Base-by-base conservation (phyloP, 1,140 invertebrate species). In the Atta texana region DNA sequence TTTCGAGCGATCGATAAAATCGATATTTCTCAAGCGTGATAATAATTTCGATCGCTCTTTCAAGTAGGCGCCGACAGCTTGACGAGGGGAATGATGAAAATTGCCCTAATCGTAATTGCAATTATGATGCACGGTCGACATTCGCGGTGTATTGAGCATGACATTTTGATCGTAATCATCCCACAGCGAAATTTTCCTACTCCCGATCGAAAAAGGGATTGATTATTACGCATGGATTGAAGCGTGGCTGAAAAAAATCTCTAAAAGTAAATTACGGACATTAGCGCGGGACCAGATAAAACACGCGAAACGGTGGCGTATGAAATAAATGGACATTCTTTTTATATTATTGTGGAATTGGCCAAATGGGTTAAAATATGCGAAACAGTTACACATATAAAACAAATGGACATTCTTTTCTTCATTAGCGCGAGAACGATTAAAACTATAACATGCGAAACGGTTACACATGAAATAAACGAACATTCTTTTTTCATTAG, bases 181-280 rank as follows among this genome's bases (percentile, higher is more conserved):
- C 61, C 53, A 77, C 80, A 34, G 82, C 81, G 64, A 90, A 90
- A 86, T 90, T 85, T 90, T 87, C 31, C n/a, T 69, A 44, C 55
- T 63, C 69, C 34, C 16, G 51, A 88, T 77, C 86, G 21, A 72
- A 84, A 77, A 57, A 77, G 69, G 86, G 76, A 76, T 78, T 53
- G 74, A 78, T 49, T 80, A 88, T 89, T 89, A 61, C 24, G 2
- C 51, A 21, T 12, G n/a, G 1, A 24, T 51, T 64, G 24, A 76
- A 24, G 21, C n/a, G 74, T 53, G 6, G 12, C 2, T 12, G 53
- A 18, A 8, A 51, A 0, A 39, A 51, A 6, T 57, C n/a, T 57
- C 1, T 24, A 51, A 28, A 51, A 24, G 3, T 39, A 12, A 39
- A 39, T 24, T 24, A 39, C 64, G 18, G 1, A 39, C 16, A 34